Base-by-base conservation (phyloP, 2,797 vertebrate genomes). In the Onychomys torridus region DNA sequence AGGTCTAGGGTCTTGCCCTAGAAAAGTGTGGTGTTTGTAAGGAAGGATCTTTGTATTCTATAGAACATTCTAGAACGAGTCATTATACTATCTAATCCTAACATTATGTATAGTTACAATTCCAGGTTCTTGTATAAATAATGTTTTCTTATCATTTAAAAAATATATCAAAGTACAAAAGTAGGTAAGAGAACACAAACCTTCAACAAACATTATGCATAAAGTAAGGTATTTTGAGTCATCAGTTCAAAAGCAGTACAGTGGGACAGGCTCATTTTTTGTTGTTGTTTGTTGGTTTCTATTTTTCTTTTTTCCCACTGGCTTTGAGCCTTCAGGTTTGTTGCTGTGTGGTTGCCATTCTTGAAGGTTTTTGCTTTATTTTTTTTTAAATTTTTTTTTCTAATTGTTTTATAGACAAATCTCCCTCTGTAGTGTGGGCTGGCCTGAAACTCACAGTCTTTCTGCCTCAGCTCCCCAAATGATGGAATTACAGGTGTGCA, bases 191-290 rank as follows among this genome's bases (percentile, higher is more conserved):
- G 43, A 87, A 63, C n/a, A 63, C 25, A 52, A 86, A 91, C 63
- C 17, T 14, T 82, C 69, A 27, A 23, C 0, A 73, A 57, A 34
- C 16, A 90, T 23, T 21, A 4, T 61, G 52, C 32, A 67, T 21
- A 34, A 75, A 95, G 73, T 43, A 63, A 87, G 52, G 34, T 71
- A 79, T 84, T 97, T 92, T 90, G 89, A 29, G 73, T 89, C 23
- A 32, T 92, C 46, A 83, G 73, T 34, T 83, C 57, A 83, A 92
- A 92, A 91, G 34, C 82, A 32, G 73, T 67, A 57, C 25, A 69
- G 29, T 13, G 49, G n/a, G 71, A 5, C 23, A 88, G 17, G 12
- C 32, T 89, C 25, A 25, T 55, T 93, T 90, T 23, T 40, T 37
- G 13, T 79, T 76, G 73, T 79, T 14, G 32, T 85, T 32, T 46